Conservation (phyloP, 2,797 vertebrate species). For the Spinus olivaceus region DNA sequence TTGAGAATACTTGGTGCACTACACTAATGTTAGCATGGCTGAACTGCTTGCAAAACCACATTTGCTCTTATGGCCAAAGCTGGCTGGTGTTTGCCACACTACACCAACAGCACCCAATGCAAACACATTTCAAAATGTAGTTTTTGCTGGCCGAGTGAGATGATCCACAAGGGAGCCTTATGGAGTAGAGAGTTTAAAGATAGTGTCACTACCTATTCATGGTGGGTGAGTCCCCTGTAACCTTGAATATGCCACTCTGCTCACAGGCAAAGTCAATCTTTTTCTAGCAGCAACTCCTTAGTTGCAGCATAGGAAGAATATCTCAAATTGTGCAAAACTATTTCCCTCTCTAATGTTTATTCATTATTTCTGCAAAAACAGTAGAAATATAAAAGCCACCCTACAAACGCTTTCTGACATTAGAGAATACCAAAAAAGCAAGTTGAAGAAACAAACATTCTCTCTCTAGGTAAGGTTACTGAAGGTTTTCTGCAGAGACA, state of each 20-base stretch:
- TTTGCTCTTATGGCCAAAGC: background rate
- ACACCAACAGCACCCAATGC: background rate
- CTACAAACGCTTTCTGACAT: background rate
- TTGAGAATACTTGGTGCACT: background rate
- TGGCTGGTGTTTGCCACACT: rapidly evolving
- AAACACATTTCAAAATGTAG: background rate
- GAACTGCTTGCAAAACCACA: background rate
- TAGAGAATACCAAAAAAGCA: background rate
- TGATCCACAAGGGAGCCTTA: background rate
- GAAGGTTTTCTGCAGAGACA: background rate
- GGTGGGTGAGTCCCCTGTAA: background rate
- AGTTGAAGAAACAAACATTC: background rate
- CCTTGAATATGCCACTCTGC: background rate
- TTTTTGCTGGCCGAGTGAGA: background rate
- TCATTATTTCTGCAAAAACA: background rate
- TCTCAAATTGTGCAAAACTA: background rate
- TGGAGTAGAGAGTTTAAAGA: background rate
- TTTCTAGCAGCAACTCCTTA: background rate
- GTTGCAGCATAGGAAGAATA: background rate
- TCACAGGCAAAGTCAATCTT: background rate
- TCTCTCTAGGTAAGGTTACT: background rate
- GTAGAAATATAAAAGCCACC: background rate
- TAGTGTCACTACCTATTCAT: background rate
- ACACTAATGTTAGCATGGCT: rapidly evolving
- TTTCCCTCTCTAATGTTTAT: background rate